Conservation (phyloP, 1,140 invertebrate genomes). For the Conus betulinus region DNA sequence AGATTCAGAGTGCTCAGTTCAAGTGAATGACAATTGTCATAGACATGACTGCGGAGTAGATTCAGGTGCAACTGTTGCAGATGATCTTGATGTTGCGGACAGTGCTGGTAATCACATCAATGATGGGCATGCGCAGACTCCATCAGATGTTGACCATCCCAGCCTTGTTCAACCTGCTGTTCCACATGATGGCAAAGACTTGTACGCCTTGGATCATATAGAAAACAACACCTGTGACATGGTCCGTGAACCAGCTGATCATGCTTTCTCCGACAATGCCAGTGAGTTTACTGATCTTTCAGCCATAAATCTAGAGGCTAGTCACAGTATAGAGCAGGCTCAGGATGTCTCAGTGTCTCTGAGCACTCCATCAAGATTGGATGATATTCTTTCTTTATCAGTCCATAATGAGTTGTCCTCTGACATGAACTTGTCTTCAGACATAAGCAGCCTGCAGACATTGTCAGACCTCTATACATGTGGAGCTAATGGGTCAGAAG, state of each 20-base stretch:
- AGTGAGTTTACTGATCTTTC: background rate
- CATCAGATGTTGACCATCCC: background rate
- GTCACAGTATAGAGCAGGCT: background rate
- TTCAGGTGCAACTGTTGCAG: background rate
- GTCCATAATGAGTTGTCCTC: background rate
- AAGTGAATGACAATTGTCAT: background rate
- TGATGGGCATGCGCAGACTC: background rate
- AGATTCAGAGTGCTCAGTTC: background rate
- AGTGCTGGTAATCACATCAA: background rate
- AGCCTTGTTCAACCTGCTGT: background rate
- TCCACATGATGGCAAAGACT: background rate
- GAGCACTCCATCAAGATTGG: background rate
- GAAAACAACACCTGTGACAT: too few species aligned
- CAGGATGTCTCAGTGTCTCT: background rate
- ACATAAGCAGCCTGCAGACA: background rate
- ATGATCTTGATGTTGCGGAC: background rate
- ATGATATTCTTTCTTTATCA: background rate
- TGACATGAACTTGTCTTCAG: background rate
- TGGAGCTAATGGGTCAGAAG: background rate
- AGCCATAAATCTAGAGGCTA: background rate
- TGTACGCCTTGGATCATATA: too few species aligned
- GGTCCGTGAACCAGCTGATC: background rate
- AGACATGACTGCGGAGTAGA: background rate
- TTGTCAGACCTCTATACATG: background rate
- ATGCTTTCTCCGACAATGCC: background rate